Percentiles rank a stretch among this genome's conserved stretches.
These are phyloP conservation scores for Apocrypta bakeri DNA, from an alignment of 1,140 invertebrate genomes.

Conservation along the genomic window DNA sequence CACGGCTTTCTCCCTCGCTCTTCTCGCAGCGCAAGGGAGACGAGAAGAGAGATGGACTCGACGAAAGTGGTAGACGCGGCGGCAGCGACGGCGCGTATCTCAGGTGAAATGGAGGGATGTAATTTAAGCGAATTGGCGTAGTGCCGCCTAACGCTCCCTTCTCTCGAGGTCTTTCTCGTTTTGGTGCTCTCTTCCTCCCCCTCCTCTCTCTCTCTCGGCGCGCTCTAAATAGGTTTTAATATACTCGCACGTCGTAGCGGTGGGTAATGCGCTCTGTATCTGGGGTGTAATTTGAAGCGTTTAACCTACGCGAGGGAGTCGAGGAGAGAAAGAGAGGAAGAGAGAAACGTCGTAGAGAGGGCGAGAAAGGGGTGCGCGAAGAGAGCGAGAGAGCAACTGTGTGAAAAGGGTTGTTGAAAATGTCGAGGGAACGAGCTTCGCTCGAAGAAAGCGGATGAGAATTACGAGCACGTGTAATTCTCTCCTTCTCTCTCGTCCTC, in stretches of 20 bases:
- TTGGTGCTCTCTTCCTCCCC: neutral
- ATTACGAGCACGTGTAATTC: slow-evolving; percentile 44
- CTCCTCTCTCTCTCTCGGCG: neutral
- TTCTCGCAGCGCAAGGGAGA: slow-evolving; percentile 4
- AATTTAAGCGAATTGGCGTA: slow-evolving; percentile 60
- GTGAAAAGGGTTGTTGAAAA: slow-evolving; percentile 34
- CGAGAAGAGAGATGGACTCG: slow-evolving; percentile 50
- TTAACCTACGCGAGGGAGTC: slow-evolving; percentile 51
- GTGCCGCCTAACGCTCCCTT: neutral
- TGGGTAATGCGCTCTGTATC: slow-evolving; percentile 51
- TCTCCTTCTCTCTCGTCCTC: neutral
- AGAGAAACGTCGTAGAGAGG: neutral
- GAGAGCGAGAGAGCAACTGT: slow-evolving; percentile 8
- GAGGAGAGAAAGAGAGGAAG: slow-evolving; percentile 52
- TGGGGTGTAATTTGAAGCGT: slow-evolving; percentile 61
- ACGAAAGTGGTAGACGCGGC: slow-evolving; percentile 34
- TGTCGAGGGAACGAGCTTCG: neutral
- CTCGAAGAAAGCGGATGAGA: slow-evolving; percentile 36
- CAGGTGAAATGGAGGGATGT: slow-evolving; percentile 55
- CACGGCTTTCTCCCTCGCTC: neutral
- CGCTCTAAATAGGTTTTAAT: slow-evolving; percentile 60
- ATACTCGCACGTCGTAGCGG: slow-evolving; percentile 54
- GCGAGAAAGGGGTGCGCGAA: slow-evolving; percentile 8
- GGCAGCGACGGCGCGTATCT: slow-evolving; percentile 44
- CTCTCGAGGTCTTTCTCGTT: neutral